phyloP scores from a whole-genome alignment of 2,888 invertebrate genomes.

The Apamea crenata region DNA sequence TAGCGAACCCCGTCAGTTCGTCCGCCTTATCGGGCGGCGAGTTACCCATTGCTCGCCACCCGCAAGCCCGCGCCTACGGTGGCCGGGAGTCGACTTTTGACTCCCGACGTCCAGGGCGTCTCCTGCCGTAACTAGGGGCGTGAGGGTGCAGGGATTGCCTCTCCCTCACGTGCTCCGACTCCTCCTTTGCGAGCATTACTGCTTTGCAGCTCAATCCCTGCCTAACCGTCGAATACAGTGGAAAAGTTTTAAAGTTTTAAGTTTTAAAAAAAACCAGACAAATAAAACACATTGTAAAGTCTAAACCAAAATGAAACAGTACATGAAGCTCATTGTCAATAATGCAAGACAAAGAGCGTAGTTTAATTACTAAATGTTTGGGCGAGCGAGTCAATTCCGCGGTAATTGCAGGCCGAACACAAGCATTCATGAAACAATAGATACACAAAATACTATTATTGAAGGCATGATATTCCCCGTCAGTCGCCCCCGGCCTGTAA shows the following conservation, averaged over 20 bases:
- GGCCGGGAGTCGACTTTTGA: no score
- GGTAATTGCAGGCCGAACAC: constrained; percentile 37
- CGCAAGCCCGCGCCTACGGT: no score
- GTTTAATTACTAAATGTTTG: constrained; percentile 49
- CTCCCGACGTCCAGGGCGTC: no score
- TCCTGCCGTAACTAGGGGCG: no score
- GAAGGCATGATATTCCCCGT: constrained; percentile 77
- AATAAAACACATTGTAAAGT: constrained; percentile 37
- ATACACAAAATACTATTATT: constrained; percentile 68
- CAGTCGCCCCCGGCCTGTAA: constrained; percentile 77
- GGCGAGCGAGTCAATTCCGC: constrained; percentile 40
- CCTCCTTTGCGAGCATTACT: no score
- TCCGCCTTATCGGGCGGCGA: no score
- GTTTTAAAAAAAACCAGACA: no score
- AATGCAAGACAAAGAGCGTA: constrained; percentile 33
- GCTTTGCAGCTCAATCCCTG: no score
- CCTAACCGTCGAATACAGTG: not conserved
- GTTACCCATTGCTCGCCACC: no score
- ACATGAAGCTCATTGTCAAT: constrained; percentile 41
- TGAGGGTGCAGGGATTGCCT: no score
- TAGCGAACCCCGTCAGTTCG: no score
- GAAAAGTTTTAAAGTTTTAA: not conserved
- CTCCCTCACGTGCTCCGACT: no score
- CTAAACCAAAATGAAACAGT: constrained; percentile 27
- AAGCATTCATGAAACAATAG: constrained; percentile 74